phyloP scores from a whole-genome alignment of 2,113 vertebrate species.

The Thalassoma bifasciatum region DNA sequence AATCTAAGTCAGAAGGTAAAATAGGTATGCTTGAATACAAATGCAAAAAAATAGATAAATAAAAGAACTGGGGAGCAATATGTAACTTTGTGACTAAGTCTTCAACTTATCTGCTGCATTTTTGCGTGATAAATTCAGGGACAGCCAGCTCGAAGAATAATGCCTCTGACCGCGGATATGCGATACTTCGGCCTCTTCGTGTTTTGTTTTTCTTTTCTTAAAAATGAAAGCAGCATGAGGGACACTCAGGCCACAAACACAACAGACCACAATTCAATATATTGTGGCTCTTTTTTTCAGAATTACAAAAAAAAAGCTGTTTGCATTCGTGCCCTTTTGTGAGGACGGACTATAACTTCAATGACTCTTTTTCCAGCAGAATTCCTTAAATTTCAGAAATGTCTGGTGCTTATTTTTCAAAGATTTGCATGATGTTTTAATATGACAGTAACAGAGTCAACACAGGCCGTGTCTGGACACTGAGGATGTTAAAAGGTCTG shows the following conservation, averaged over 20 bases:
- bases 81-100: not conserved
- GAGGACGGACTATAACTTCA: not conserved
- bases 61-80: too few relatives aligned
- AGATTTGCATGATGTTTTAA: slow-evolving; percentile 20
- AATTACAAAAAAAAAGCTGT: slow-evolving; percentile 6
- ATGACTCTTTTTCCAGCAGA: slow-evolving; percentile 3
- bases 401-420: slow-evolving; percentile 14
- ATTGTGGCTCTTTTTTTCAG: slow-evolving; percentile 20
- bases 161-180: not conserved
- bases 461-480: slow-evolving; percentile 10
- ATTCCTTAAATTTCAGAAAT: slow-evolving; percentile 7
- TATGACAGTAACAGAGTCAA: slow-evolving; percentile 10
- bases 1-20: too few relatives aligned
- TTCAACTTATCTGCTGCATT: not conserved
- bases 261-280: slow-evolving; percentile 13
- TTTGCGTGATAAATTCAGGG: not conserved
- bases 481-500: slow-evolving; percentile 13
- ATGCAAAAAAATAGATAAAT: too few relatives aligned
- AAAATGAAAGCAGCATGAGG: slow-evolving; percentile 1
- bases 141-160: not conserved
- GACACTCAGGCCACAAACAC: slow-evolving; percentile 8
- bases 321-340: not conserved
- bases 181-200: not conserved
- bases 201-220: slow-evolving; percentile 3
- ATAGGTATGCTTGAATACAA: too few relatives aligned